Conservation (phyloP, 2,113 vertebrate species). For the Sebastes schlegelii region DNA sequence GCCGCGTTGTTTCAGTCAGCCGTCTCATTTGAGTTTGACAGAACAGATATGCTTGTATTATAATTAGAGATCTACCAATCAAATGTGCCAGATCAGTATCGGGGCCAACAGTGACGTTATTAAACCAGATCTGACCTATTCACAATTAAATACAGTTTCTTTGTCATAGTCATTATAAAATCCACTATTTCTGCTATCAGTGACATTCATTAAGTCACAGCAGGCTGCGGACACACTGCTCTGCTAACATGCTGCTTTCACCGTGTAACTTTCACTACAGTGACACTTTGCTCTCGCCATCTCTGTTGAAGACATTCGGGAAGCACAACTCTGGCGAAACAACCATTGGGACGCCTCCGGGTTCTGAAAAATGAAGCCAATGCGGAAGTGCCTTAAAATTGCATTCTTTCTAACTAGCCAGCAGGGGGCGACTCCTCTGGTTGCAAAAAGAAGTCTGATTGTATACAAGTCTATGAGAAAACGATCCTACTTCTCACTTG, state of each 20-base stretch:
- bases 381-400: no score
- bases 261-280: neutral
- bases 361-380: no score
- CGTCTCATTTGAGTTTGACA: neutral
- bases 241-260: neutral
- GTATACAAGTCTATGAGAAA: no score
- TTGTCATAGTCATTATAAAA: neutral
- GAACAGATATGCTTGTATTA: neutral
- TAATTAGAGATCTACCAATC: neutral
- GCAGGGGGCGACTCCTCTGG: no score
- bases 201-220: neutral
- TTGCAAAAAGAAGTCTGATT: no score
- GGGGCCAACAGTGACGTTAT: neutral
- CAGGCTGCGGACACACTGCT: neutral
- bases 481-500: no score
- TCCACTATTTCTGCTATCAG: neutral
- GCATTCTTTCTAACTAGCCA: no score
- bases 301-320: neutral
- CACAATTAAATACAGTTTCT: constrained; percentile 2
- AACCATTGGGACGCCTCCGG: no score
- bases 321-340: neutral
- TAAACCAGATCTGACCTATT: neutral
- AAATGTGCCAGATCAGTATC: neutral
- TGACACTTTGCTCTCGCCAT: neutral
- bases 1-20: neutral